These are phyloP conservation scores for Sebastes trivittatus DNA, from an alignment of 2,797 vertebrate genomes.

Conservation along the genomic window DNA sequence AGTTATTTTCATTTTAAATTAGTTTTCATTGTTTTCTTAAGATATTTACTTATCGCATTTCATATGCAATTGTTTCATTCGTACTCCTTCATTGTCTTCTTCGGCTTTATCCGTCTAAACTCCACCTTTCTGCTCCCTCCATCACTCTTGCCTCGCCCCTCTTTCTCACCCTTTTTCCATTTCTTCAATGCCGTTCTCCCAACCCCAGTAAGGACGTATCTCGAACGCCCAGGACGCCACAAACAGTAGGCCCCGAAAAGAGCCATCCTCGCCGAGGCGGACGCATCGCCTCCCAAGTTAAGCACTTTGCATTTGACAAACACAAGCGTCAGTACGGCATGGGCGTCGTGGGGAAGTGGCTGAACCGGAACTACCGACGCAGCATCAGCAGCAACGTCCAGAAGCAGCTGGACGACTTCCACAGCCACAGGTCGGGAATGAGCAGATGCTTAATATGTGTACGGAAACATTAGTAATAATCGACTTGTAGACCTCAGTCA, in stretches of 20 bases:
- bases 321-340: slow-evolving; percentile 93
- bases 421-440: slow-evolving; percentile 90
- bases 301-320: slow-evolving; percentile 93
- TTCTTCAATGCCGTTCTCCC: not conserved
- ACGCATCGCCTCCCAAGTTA: slow-evolving; percentile 92
- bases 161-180: not conserved
- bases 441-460: not conserved
- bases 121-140: not conserved
- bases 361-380: slow-evolving; percentile 91
- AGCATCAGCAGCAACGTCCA: slow-evolving; percentile 94
- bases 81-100: not conserved
- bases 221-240: slow-evolving; percentile 35
- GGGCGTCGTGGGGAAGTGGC: slow-evolving; percentile 94
- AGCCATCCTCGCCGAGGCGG: slow-evolving; percentile 76
- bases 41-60: not conserved
- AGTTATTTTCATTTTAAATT: not conserved
- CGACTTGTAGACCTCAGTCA: not conserved
- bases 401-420: slow-evolving; percentile 91
- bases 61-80: not conserved
- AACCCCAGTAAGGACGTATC: slow-evolving; percentile 77
- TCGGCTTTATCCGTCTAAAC: not conserved
- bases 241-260: not conserved
- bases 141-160: not conserved
- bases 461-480: not conserved
- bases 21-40: not conserved